A percentile compares a stretch with the other conserved stretches of the same genome.
Evolutionary conservation across 2,888 invertebrate species (phyloP).

Genomic region (Cryptophagus acutangulus): DNA sequence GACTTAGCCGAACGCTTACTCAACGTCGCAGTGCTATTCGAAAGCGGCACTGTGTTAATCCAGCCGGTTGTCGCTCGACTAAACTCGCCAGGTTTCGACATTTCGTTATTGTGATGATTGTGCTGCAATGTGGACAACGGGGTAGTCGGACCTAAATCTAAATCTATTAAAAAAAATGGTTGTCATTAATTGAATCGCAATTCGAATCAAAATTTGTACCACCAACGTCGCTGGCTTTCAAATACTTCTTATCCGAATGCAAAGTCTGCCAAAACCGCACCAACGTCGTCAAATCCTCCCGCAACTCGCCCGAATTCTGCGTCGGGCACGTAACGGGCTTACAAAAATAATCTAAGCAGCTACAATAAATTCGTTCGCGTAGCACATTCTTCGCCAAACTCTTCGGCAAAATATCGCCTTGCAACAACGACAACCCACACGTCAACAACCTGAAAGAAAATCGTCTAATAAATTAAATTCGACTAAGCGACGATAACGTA

Average conservation of each 20-base stretch:
- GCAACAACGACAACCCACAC: constrained; percentile 87
- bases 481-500: constrained; percentile 33
- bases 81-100: constrained; percentile 49
- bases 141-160: constrained; percentile 43
- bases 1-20: constrained; percentile 69
- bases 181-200: neutral
- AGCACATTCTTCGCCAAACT: constrained; percentile 88
- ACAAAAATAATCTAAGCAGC: constrained; percentile 94
- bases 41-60: constrained; percentile 89
- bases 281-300: constrained; percentile 84
- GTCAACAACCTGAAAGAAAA: constrained; percentile 63
- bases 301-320: constrained; percentile 68
- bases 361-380: constrained; percentile 90
- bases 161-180: constrained; percentile 27
- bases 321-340: constrained; percentile 84
- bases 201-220: constrained; percentile 49
- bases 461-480: neutral
- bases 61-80: constrained; percentile 69
- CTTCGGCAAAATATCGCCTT: constrained; percentile 85
- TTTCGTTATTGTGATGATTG: constrained; percentile 36
- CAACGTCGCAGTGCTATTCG: constrained; percentile 61
- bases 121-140: constrained; percentile 38
- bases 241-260: constrained; percentile 89
- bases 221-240: constrained; percentile 77
- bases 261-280: constrained; percentile 95